Base-by-base conservation (phyloP, 2,113 vertebrate species). In the Laticauda colubrina region DNA sequence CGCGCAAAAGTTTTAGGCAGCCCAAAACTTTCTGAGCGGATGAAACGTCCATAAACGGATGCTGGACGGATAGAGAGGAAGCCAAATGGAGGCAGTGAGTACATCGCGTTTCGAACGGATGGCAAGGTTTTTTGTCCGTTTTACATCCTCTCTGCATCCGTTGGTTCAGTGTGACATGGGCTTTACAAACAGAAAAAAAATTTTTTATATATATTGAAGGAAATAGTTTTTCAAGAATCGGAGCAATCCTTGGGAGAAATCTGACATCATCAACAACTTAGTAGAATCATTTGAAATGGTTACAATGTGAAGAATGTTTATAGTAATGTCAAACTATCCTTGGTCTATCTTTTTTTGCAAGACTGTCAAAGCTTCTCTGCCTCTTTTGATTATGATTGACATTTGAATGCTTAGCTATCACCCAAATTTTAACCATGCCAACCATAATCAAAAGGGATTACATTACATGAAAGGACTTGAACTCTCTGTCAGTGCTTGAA, bases 401-500 rank as follows among this genome's bases (percentile, higher is more conserved):
- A 24, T 90, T 94, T 24, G 89, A 7, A 14, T 85, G 34, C 29
- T 90, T 39, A 91, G 2, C 15, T 26, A 92, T 48, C 48, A 59
- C 14, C 85, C 86, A 54, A 1, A 43, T 93, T 94, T 89, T 88
- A 88, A 2, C 10, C 87, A 69, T 93, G 11, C 89, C 85, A 64
- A 7, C 14, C 93, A 85, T 85, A 92, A 95, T 90, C 2, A 93
- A 15, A 92, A 92, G 89, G 55, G 91, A 29, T 18, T 93, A 85
- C 87, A 92, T 90, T 89, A 86, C 51, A 89, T 29, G 26, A 94
- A 94, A 95, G 94, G 11, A 94, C 0, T 10, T 89, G 92, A 93
- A 94, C n/a, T 29, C 92, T 85, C 51, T 85, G 55, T 24, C 75
- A n/a, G 0, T n/a, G 89, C 90, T 57, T 4, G 24, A 26, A 54